phyloP scores from a whole-genome alignment of 1,140 invertebrate species.

The Carposina sasakii region DNA sequence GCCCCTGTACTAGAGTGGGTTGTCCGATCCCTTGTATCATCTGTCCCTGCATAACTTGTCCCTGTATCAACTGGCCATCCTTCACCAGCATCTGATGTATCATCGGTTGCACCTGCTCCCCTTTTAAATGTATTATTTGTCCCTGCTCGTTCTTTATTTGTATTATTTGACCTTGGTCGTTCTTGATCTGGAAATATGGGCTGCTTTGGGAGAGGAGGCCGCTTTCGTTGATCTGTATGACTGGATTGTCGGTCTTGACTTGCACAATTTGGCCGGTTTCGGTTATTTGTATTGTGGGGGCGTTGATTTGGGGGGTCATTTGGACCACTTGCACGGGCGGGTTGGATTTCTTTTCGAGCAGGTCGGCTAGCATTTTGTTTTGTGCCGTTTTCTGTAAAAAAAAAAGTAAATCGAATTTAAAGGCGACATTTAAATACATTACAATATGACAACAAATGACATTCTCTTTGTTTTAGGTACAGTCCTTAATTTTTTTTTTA shows the following conservation, averaged over 20 bases:
- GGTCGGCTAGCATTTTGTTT: slow-evolving; percentile 69
- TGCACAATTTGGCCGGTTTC: slow-evolving; percentile 65
- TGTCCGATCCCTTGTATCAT: slow-evolving; percentile 34
- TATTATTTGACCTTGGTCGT: slow-evolving; percentile 60
- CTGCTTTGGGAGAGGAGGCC: slow-evolving; percentile 25
- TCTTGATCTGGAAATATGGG: slow-evolving; percentile 60
- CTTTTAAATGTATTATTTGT: slow-evolving; percentile 60
- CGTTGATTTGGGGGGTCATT: slow-evolving; percentile 55
- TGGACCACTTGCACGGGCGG: slow-evolving; percentile 64
- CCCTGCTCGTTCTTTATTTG: slow-evolving; percentile 63
- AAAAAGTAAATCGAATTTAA: not conserved
- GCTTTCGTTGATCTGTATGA: slow-evolving; percentile 53
- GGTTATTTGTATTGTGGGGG: slow-evolving; percentile 63
- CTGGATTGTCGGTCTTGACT: slow-evolving; percentile 50
- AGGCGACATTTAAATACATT: not conserved
- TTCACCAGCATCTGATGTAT: slow-evolving; percentile 50
- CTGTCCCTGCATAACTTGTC: slow-evolving; percentile 50
- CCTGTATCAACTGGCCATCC: slow-evolving; percentile 39
- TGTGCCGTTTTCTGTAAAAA: slow-evolving; percentile 55
- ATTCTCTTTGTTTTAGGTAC: no score
- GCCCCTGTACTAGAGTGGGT: slow-evolving; percentile 34
- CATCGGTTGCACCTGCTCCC: slow-evolving; percentile 44
- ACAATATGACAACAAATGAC: no score
- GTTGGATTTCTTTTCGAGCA: slow-evolving; percentile 68
- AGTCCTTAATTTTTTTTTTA: no score